Conservation (phyloP, 2,113 vertebrate genomes). For the Melanerpes formicivorus region DNA sequence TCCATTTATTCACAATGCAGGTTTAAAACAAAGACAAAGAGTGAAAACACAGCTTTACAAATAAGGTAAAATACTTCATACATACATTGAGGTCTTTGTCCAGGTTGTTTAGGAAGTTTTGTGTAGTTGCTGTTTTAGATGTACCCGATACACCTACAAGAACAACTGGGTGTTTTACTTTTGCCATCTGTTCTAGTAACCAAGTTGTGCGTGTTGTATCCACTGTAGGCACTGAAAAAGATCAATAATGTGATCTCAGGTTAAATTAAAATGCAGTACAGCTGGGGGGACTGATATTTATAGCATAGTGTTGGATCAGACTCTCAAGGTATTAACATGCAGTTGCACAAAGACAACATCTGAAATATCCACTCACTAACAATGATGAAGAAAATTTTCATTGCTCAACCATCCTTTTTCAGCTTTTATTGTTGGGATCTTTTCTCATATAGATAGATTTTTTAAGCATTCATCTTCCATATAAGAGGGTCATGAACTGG, state of each 20-base stretch:
- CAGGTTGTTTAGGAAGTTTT: slow-evolving; percentile 89
- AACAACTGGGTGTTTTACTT: slow-evolving; percentile 85
- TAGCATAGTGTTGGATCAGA: background rate
- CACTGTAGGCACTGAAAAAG: slow-evolving; percentile 88
- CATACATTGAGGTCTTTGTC: slow-evolving; percentile 80
- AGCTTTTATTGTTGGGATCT: background rate
- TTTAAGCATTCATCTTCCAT: background rate
- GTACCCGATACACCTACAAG: slow-evolving; percentile 96
- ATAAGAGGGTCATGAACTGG: background rate
- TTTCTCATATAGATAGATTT: background rate
- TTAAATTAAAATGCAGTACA: background rate
- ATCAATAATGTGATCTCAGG: background rate
- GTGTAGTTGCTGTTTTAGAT: slow-evolving; percentile 94
- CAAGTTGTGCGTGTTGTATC: slow-evolving; percentile 90
- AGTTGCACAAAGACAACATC: background rate
- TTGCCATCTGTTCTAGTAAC: slow-evolving; percentile 92
- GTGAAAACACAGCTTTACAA: background rate
- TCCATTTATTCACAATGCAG: background rate
- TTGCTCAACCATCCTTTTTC: background rate
- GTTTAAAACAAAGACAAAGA: background rate
- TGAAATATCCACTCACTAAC: background rate
- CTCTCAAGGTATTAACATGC: background rate
- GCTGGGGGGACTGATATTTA: background rate
- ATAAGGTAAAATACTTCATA: background rate
- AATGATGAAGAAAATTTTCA: background rate